phyloP scores from a whole-genome alignment of 2,888 invertebrate species.

The Epiblema foenella region DNA sequence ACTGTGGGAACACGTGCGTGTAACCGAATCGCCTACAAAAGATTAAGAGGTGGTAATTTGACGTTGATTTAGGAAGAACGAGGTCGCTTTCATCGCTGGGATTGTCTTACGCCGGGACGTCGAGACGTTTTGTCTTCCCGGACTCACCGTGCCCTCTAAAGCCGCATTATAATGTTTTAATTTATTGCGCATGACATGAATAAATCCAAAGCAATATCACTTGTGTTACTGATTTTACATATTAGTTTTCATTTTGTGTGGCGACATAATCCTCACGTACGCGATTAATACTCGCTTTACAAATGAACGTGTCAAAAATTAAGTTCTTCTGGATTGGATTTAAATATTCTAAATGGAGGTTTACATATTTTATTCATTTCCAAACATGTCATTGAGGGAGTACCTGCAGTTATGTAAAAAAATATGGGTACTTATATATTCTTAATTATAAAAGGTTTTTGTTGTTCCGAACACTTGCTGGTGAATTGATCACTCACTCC shows the following conservation, averaged over 20 bases:
- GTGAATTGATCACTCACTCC: no score
- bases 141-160: constrained; percentile 55
- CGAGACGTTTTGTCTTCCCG: constrained; percentile 66
- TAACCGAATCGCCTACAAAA: constrained; percentile 80
- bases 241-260: constrained; percentile 48
- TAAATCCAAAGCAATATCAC: constrained; percentile 54
- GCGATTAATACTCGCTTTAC: constrained; percentile 32
- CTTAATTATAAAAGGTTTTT: no score
- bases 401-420: neutral
- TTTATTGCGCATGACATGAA: constrained; percentile 67
- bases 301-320: constrained; percentile 24
- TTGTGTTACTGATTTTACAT: constrained; percentile 46
- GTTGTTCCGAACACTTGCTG: no score
- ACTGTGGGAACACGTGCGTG: constrained; percentile 73
- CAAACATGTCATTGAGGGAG: neutral
- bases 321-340: constrained; percentile 6
- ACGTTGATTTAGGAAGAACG: constrained; percentile 81
- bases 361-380: constrained; percentile 5
- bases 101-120: constrained; percentile 73
- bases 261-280: constrained; percentile 39
- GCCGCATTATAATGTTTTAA: constrained; percentile 63
- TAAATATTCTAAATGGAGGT: constrained; percentile 5
- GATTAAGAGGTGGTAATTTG: constrained; percentile 84
- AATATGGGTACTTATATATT: no score
- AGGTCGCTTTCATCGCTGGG: constrained; percentile 70